Evolutionary conservation across 2,113 vertebrate genomes (phyloP).

Genomic region (Oenanthe oenanthe): DNA sequence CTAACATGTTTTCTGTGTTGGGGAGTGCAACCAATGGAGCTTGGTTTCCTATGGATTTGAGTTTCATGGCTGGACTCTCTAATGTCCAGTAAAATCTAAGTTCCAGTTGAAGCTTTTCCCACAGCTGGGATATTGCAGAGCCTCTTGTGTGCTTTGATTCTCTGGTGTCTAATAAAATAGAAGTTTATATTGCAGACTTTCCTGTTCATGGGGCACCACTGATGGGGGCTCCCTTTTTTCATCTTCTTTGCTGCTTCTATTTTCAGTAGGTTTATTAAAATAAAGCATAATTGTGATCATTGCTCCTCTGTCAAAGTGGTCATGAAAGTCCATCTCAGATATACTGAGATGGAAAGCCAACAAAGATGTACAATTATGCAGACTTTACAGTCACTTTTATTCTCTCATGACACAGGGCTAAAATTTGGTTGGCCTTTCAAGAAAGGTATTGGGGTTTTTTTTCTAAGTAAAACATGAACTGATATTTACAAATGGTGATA

Average conservation of each 20-base stretch:
- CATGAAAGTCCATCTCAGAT: neutral
- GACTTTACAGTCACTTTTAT: neutral
- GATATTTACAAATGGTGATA: neutral
- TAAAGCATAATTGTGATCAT: neutral
- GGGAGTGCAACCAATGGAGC: neutral
- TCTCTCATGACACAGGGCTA: neutral
- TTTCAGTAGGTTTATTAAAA: neutral
- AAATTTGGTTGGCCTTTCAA: neutral
- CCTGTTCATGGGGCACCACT: neutral
- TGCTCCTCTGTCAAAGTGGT: neutral
- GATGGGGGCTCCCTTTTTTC: neutral
- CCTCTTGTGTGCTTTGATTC: neutral
- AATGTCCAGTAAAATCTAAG: neutral
- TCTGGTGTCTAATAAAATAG: slow-evolving; percentile 7
- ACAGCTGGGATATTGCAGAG: neutral
- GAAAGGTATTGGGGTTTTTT: neutral
- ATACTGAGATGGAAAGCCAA: neutral
- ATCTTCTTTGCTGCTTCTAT: neutral
- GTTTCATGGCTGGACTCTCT: neutral
- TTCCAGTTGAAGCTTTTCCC: slow-evolving; percentile 11
- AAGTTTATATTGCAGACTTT: neutral
- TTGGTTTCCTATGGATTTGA: neutral
- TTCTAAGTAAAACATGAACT: neutral
- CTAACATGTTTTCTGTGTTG: neutral
- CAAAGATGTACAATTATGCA: neutral